phyloP scores from a whole-genome alignment of 2,113 vertebrate genomes.

The Triplophysa dalaica region DNA sequence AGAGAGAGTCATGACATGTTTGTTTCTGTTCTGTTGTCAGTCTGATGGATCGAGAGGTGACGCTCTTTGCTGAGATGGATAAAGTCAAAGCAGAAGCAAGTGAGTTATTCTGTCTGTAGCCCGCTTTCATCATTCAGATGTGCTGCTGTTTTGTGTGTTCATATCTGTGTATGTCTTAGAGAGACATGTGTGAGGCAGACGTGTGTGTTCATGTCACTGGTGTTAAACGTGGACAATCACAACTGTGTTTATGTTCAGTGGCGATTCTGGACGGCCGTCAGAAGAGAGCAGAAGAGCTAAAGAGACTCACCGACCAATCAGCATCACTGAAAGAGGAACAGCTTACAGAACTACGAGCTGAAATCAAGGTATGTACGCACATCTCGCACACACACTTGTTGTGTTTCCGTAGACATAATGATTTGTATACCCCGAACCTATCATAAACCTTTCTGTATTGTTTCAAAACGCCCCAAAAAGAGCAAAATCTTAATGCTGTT shows the following conservation, averaged over 20 bases:
- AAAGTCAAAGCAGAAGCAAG: conserved; percentile 96
- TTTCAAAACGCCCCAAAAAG: too few species aligned
- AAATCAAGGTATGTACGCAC: conserved; percentile 80
- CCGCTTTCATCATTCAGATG: too few species aligned
- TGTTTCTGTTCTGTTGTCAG: conserved; percentile 64
- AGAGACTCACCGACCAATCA: conserved; percentile 84
- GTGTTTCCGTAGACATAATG: too few species aligned
- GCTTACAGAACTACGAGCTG: conserved; percentile 86
- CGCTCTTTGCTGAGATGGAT: conserved; percentile 91
- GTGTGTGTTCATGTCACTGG: neutral
- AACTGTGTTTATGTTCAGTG: conserved; percentile 71
- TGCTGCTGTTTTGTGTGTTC: too few species aligned
- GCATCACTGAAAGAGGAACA: conserved; percentile 92
- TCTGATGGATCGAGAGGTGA: conserved; percentile 95
- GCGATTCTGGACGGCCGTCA: conserved; percentile 83
- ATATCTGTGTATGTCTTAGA: neutral
- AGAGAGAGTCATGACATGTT: too few species aligned
- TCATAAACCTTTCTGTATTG: too few species aligned
- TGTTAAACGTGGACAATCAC: neutral
- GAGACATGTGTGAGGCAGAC: neutral
- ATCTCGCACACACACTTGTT: too few species aligned
- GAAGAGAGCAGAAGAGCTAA: conserved; percentile 86
- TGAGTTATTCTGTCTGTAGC: conserved; percentile 63
- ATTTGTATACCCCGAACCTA: too few species aligned
- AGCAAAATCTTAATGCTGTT: too few species aligned